These are phyloP conservation scores for Salvelinus sp. DNA, from an alignment of 2,113 vertebrate genomes.

Conservation along the genomic window DNA sequence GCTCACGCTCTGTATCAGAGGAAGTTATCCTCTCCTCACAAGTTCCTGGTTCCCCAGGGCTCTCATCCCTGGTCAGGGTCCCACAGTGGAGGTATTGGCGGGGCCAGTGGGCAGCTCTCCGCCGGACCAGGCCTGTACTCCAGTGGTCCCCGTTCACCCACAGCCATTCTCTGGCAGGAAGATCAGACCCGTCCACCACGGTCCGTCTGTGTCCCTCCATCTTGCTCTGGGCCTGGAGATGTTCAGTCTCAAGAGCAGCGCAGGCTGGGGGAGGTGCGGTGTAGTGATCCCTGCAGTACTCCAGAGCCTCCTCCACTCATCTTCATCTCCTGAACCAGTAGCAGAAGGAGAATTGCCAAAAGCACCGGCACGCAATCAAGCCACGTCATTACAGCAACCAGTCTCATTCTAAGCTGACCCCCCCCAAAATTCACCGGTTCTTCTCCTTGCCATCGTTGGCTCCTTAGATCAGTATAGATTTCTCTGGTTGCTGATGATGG, in stretches of 20 bases:
- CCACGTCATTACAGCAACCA: too few species aligned
- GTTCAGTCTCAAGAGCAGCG: neutral
- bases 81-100: neutral
- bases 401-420: too few species aligned
- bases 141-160: slow-evolving; percentile 7
- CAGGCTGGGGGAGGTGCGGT: slow-evolving; percentile 43
- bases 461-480: too few species aligned
- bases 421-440: too few species aligned
- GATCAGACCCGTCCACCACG: slow-evolving; percentile 44
- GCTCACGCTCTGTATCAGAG: neutral
- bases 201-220: slow-evolving; percentile 5
- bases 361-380: neutral
- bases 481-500: too few species aligned
- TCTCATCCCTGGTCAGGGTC: neutral
- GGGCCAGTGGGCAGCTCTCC: neutral
- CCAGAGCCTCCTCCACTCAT: slow-evolving; percentile 50
- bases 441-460: too few species aligned
- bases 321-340: neutral
- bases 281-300: slow-evolving; percentile 13
- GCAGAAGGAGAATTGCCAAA: fast-evolving
- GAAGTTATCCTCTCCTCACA: neutral
- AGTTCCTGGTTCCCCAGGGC: neutral
- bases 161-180: slow-evolving; percentile 47
- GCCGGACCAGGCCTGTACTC: neutral
- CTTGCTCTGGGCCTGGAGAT: neutral